Evolutionary conservation across 2,113 vertebrate genomes (phyloP).

Genomic region (Excalfactoria chinensis): DNA sequence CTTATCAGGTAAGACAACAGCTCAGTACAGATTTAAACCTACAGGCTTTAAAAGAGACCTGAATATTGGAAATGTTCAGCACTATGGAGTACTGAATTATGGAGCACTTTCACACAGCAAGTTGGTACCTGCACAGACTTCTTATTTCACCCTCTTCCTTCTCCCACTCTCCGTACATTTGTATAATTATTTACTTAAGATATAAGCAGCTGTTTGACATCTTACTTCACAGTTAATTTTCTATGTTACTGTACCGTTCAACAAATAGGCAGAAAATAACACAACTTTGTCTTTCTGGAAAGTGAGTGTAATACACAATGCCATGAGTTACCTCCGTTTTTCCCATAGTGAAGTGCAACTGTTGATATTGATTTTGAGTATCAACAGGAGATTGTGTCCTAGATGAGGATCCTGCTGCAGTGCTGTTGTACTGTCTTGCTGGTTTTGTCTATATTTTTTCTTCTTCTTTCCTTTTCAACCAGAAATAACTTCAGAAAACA

Average conservation of each 20-base stretch:
- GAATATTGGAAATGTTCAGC: background rate
- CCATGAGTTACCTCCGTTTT: accelerated
- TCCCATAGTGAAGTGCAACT: background rate
- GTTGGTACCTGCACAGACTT: accelerated
- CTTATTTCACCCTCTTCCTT: background rate
- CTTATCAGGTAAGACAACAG: background rate
- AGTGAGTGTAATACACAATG: background rate
- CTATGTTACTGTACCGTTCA: background rate
- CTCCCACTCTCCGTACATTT: background rate
- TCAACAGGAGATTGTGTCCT: background rate
- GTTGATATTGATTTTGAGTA: background rate
- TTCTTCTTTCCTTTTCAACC: background rate
- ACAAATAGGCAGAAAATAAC: background rate
- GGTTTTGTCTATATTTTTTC: background rate
- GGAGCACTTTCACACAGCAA: background rate
- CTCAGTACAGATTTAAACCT: background rate
- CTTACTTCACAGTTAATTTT: background rate
- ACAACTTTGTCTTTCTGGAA: background rate
- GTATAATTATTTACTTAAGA: background rate
- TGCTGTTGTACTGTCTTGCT: background rate
- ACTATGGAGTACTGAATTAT: background rate
- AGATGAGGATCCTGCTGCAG: background rate
- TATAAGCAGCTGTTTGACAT: background rate
- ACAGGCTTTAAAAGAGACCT: background rate
- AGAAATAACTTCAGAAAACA: background rate